Evolutionary conservation across 2,113 vertebrate genomes (phyloP), one percentile per base, ranked within the genome.

Genomic region (Guaruba guarouba): DNA sequence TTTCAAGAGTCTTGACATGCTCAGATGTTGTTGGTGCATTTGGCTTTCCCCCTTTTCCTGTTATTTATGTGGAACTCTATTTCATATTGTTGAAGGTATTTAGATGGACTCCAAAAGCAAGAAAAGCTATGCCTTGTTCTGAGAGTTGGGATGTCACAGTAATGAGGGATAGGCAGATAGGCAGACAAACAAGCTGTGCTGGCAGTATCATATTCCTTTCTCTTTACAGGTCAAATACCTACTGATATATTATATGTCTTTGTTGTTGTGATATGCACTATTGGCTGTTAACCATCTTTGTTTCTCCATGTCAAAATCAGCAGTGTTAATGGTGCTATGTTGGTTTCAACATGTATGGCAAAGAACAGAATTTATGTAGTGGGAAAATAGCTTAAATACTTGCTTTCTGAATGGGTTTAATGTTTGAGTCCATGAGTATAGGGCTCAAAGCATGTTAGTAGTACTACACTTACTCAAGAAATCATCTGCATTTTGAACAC

Each of bases 1-100:
- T 71, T 90, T 55, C 28, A 51, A n/a, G 20, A 8, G 20, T 1
- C 20, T 74, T 69, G 82, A 35, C 46, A 59, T 0, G 0, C 39
- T 39, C 52, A 44, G 76, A 69, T 77, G 9, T 39, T 84, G 7
- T 10, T 77, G 29, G 8, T 63, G 17, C 20, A 29, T 54, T 85
- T 4, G 3, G 7, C 22, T 80, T 15, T 85, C 4, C 5, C 17
- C 3, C 4, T 69, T 91, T 69, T 89, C 37, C 41, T 83, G 11
- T 63, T 83, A 70, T 57, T 94, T 85, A 52, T 11, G 7, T 52
- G n/a, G 17, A 71, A 15, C 27, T 54, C 10, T 51, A 63, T 63
- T 95, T 91, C n/a, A 39, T 35, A 29, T 33, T 43, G 33, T 74
- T 70, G 77, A 70, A 69, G 5, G 13, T 69, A 22, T 67, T 68